Base-by-base conservation (phyloP, 1,140 invertebrate species). In the Drosophila micromelanica region DNA sequence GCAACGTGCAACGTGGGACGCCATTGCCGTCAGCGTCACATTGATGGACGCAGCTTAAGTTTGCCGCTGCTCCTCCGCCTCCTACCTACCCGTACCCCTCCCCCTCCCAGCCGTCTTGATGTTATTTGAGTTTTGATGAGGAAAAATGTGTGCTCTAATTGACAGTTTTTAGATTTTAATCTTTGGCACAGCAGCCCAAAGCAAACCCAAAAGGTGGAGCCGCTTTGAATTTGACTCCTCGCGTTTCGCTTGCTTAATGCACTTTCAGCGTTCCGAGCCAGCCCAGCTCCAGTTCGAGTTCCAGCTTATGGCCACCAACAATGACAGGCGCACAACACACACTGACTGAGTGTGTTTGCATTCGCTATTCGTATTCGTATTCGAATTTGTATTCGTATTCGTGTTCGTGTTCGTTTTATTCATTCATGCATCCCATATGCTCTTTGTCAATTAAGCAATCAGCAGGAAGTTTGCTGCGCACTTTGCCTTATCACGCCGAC, bases 161-260 rank as follows among this genome's bases (percentile, higher is more conserved):
- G 82, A 87, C 82, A 87, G 82, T 87, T 87, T 87, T 87, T 89
- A 89, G 82, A 87, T 87, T 87, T 89, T 89, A 87, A 87, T 87
- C 82, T 87, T 82, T 70, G 75, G 73, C 76, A 63, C 57, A 52
- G 20, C 38, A 61, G 38, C 56, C 23, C n/a, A 12, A 35, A 32
- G 51, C 45, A 61, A 52, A 61, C 45, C n/a, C n/a, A n/a, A 61
- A 55, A 64, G 45, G 52, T 45, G 68, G 40, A 56, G 57, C 35
- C 42, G 15, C 9, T 32, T 59, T n/a, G 73, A 77, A 87, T 79
- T 68, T 23, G 78, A 87, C 75, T 87, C 68, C 84, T 73, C 75
- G 63, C 38, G 45, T 20, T 20, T 64, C 54, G 54, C 32, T 62
- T 57, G 45, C 70, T 85, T 87, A 87, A 87, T 87, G 84, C 84